Evolutionary conservation across 2,888 invertebrate genomes (phyloP).

Genomic region (Dasypogon diadema): DNA sequence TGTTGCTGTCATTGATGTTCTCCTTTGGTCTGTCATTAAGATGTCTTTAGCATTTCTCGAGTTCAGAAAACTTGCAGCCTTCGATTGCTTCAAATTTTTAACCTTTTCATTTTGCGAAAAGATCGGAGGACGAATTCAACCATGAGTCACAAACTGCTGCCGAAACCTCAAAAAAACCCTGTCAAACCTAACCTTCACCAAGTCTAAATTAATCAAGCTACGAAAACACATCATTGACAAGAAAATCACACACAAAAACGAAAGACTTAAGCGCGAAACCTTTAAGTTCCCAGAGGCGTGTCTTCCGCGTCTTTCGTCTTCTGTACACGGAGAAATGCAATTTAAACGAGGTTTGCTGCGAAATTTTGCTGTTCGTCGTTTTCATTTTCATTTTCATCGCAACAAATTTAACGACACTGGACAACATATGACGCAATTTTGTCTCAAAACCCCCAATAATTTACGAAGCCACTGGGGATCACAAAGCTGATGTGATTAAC

Average conservation of each 20-base stretch:
- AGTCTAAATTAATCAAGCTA: neutral
- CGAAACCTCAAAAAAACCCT: neutral
- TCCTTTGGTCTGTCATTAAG: neutral
- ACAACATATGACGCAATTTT: neutral
- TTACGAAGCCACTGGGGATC: neutral
- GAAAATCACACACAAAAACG: neutral
- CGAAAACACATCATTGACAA: neutral
- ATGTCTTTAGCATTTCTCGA: slow-evolving; percentile 22
- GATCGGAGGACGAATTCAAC: neutral
- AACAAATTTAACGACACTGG: neutral
- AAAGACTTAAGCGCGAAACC: slow-evolving; percentile 27
- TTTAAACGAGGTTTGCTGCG: neutral
- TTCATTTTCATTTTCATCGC: neutral
- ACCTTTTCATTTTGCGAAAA: neutral
- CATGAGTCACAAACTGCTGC: neutral
- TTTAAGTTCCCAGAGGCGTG: neutral
- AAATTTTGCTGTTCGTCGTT: neutral
- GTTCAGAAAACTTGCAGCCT: slow-evolving; percentile 22
- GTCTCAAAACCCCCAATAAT: neutral
- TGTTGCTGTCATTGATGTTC: neutral
- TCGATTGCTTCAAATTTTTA: slow-evolving; percentile 1
- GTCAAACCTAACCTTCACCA: neutral
- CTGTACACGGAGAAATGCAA: neutral
- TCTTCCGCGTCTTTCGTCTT: neutral
- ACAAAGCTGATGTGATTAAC: neutral